Conservation (phyloP, 2,888 invertebrate genomes). For the Cheilosia impressa region DNA sequence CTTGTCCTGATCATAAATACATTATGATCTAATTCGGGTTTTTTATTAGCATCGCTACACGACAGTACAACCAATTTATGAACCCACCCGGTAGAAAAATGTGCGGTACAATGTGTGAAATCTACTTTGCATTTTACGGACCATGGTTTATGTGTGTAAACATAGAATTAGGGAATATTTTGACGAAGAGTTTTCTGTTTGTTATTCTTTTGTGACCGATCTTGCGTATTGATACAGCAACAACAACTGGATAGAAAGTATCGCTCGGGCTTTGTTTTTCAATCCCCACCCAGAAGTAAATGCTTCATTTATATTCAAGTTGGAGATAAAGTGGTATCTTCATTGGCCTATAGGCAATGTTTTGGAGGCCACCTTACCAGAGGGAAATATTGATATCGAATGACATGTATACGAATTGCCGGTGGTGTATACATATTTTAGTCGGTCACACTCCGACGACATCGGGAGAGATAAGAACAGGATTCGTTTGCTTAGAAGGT, state of each 20-base stretch:
- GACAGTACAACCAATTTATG: constrained; percentile 39
- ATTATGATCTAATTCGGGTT: constrained; percentile 57
- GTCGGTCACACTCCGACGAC: background rate
- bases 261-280: background rate
- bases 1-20: constrained; percentile 55
- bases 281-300: constrained; percentile 44
- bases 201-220: constrained; percentile 15
- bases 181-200: constrained; percentile 5
- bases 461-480: background rate
- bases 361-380: constrained; percentile 4
- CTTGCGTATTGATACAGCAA: background rate
- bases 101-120: constrained; percentile 42
- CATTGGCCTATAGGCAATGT: constrained; percentile 1
- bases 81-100: background rate
- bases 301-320: constrained; percentile 42
- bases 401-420: constrained; percentile 24
- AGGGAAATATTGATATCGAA: constrained; percentile 18
- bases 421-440: constrained; percentile 1
- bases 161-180: constrained; percentile 40
- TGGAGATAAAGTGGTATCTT: constrained; percentile 44
- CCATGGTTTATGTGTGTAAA: constrained; percentile 49
- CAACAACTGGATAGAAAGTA: constrained; percentile 1
- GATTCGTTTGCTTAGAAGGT: background rate
- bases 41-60: constrained; percentile 54
- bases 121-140: constrained; percentile 64